Evolutionary conservation across 1,140 invertebrate species (phyloP), one percentile per base, ranked within the genome.

Genomic region (Choristoneura fumiferana): DNA sequence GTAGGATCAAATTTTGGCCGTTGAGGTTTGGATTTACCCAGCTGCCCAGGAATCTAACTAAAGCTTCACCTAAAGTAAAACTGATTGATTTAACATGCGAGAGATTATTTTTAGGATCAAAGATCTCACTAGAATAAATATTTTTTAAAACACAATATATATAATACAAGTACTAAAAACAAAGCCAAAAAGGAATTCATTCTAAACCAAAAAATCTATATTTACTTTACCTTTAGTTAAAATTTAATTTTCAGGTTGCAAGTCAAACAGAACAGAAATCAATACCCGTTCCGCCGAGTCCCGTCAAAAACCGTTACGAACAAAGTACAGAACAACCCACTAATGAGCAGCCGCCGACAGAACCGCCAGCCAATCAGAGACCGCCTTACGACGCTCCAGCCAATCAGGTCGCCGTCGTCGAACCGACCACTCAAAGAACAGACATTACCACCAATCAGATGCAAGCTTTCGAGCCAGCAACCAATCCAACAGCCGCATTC

Each of bases 201-300:
- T n/a, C n/a, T n/a, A 29, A 29, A 6, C 6, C 6, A 3, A 29
- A 3, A 29, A 29, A 29, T 29, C 6, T 29, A 6, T 29, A 29
- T 29, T 29, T 37, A 9, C 39, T 34, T 13, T 29, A 52, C 9
- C 49, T 60, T 56, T 56, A 57, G 29, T 38, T 37, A 53, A 18
- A 14, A 57, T n/a, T 17, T 34, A 15, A 49, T 60, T 60, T 37
- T 35, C 60, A 70, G 67, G 56, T 34, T 49, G 14, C 66, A 40
- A 60, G 57, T 22, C 55, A 71, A 58, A 40, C 62, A 4, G 70
- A 79, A 58, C 63, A 64, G 0, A 71, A 71, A 35, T 69, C 73
- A 9, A 58, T 18, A 6, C 43, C 43, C 8, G 63, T 71, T 53
- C 69, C 68, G 29, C 45, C 45, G 36, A 80, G 69, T 14, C 71